A percentile compares a stretch with the other conserved stretches of the same genome.
These are phyloP conservation scores for Misgurnus mizolepis DNA, from an alignment of 2,113 vertebrate genomes.

Conservation along the genomic window DNA sequence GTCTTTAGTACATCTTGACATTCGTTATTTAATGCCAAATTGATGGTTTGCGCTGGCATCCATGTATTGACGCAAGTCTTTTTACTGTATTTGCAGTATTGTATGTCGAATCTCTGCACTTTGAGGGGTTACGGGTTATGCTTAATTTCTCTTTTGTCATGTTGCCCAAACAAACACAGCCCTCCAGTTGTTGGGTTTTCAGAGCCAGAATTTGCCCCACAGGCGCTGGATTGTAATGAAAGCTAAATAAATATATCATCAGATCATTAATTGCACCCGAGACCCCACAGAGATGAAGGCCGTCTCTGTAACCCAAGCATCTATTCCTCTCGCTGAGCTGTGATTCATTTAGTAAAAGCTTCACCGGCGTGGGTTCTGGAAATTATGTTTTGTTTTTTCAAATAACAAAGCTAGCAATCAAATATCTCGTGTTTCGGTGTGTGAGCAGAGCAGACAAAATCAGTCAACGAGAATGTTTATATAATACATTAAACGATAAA, in stretches of 20 bases:
- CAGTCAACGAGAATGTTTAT: slow-evolving; percentile 13
- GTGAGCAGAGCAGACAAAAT: slow-evolving; percentile 31
- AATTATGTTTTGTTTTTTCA: slow-evolving; percentile 32
- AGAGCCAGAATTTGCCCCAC: slow-evolving; percentile 62
- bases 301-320: slow-evolving; percentile 49
- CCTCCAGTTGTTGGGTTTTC: slow-evolving; percentile 61
- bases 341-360: slow-evolving; percentile 35
- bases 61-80: too few species aligned
- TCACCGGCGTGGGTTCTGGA: slow-evolving; percentile 29
- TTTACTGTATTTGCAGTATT: too few species aligned
- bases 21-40: too few species aligned
- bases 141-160: slow-evolving; percentile 69
- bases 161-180: slow-evolving; percentile 67
- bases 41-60: too few species aligned
- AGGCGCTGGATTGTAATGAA: slow-evolving; percentile 72
- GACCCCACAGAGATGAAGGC: slow-evolving; percentile 59
- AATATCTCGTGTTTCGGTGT: slow-evolving; percentile 40
- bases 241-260: slow-evolving; percentile 75
- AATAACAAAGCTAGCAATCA: slow-evolving; percentile 46
- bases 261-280: slow-evolving; percentile 70
- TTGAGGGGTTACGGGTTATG: slow-evolving; percentile 51
- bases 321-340: slow-evolving; percentile 42
- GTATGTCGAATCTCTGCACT: slow-evolving; percentile 4
- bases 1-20: too few species aligned
- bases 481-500: slow-evolving; percentile 13